Base-by-base conservation (phyloP, 2,888 invertebrate species). In the Chalcosyrphus nemorum region DNA sequence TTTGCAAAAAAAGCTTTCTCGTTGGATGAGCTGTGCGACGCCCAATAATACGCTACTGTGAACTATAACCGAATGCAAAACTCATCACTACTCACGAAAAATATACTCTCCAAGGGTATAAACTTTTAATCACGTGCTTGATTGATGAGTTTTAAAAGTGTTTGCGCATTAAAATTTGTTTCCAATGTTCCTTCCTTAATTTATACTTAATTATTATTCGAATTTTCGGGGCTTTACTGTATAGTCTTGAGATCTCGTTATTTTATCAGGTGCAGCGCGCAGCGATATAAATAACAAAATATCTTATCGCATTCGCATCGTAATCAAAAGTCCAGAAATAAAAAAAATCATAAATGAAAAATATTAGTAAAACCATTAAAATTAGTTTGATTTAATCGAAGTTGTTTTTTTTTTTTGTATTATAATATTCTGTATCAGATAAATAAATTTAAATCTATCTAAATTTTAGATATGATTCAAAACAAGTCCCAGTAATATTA, bases 391-490 rank as follows among this genome's bases (percentile, higher is more conserved):
- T 70, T 56, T 63, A 15, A 50, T 52, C 24, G 21, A 81, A 61
- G 17, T 27, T 45, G 45, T 32, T 29, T 59, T 65, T n/a, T n/a
- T n/a, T n/a, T n/a, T n/a, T n/a, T n/a, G n/a, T n/a, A n/a, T n/a
- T 32, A 13, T 76, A 57, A 59, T 52, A 43, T 71, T 57, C 76
- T 81, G 81, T 65, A 81, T 59, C 70, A 76, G 70, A 70, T 57
- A 50, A 57, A n/a, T n/a, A 57, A 54, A 27, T 27, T 59, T 21
- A 21, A 50, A 32, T 54, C 45, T 61, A 47, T 59, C 57, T 61
- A 47, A 27, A 45, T 52, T 15, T 19, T 74, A 41, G 63, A 56
- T 70, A 50, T 68, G 41, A 5, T 57, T 41, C n/a, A 9, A 29
- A 56, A 41, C 19, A 56, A 32, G 9, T 56, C 35, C 41, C 61